Evolutionary conservation across 2,113 vertebrate species (phyloP), one percentile per base, ranked within the genome.

Genomic region (Xiphophorus maculatus): DNA sequence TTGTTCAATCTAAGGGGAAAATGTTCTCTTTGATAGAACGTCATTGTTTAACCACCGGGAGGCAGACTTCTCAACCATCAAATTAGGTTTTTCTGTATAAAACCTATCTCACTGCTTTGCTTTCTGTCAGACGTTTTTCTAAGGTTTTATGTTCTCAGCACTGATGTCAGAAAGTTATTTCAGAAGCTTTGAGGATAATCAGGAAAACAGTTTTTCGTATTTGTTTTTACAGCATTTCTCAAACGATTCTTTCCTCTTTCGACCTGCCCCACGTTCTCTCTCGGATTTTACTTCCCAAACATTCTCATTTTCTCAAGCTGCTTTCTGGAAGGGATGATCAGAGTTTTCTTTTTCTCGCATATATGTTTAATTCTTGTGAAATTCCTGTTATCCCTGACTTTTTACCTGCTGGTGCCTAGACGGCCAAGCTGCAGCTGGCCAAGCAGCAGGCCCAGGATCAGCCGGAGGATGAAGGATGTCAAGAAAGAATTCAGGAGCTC

Each of bases 391-490:
- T 10, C 25, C 10, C 25, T n/a, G 51, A 58, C 22, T 25, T 58
- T 58, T 25, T 58, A 25, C 51, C 64, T 77, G 76, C 79, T 87
- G 71, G 83, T 62, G 71, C 80, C 82, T 82, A 98, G 97, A 97
- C 96, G 0, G 97, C 95, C 0, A 94, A 93, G 91, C 93, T 97
- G 68, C 97, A 98, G 91, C 93, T 98, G 84, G 95, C 94, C 35
- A 94, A 88, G 89, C 96, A 98, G 91, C 94, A 69, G 71, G 95
- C 86, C 0, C 95, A 96, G 91, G 96, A 97, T 80, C 94, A 95
- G 76, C 96, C 96, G 2, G 91, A 94, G 10, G 93, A 93, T 14
- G 95, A 94, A 0, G 74, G 69, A 63, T 91, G 94, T 88, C 92
- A 93, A 77, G 96, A 96, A 86, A 93, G 94, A 86, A 93, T 96